Evolutionary conservation across 2,797 vertebrate species (phyloP), one percentile per base, ranked within the genome.

Genomic region (Poecilia wingei): DNA sequence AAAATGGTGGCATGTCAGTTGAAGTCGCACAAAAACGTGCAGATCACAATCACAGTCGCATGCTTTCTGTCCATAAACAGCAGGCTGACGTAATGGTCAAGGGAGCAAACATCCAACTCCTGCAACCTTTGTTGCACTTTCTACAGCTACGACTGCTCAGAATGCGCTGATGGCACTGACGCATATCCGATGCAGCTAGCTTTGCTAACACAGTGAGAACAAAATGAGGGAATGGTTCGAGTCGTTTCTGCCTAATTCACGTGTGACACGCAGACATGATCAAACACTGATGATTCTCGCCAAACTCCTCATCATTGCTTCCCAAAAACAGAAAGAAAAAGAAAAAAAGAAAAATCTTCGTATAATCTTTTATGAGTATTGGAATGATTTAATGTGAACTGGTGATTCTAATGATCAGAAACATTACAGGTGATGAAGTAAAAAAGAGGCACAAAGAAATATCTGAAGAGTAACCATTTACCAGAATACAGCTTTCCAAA

Each of bases 401-500:
- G 95, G 96, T 96, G 96, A 96, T 84, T 95, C 94, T 92, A 90
- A 94, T 97, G 96, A 96, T 95, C 93, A 92, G 87, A 93, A 93
- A 94, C 91, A 94, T 93, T 92, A 87, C 92, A 89, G 80, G 92
- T 93, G 92, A 94, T 88, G 94, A 96, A 93, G 92, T 86, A 90
- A 92, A 86, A 91, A 91, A 91, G 83, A 91, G 92, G 89, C 92
- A 96, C 95, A 95, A 70, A 94, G 91, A 96, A 95, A 95, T 86
- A 92, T 88, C 93, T 96, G 88, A 96, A 94, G 90, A 95, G 94
- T 91, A 92, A 93, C 95, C 83, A 96, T 96, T 96, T 97, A 97
- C 96, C 96, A 97, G 95, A 91, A 97, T 96, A 96, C 96, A 96
- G 96, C 96, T 96, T 96, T 96, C 96, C 96, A 96, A 96, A 94